These are phyloP conservation scores for Trididemnum miniatum DNA, from an alignment of 23 tunicate species.

Conservation along the genomic window DNA sequence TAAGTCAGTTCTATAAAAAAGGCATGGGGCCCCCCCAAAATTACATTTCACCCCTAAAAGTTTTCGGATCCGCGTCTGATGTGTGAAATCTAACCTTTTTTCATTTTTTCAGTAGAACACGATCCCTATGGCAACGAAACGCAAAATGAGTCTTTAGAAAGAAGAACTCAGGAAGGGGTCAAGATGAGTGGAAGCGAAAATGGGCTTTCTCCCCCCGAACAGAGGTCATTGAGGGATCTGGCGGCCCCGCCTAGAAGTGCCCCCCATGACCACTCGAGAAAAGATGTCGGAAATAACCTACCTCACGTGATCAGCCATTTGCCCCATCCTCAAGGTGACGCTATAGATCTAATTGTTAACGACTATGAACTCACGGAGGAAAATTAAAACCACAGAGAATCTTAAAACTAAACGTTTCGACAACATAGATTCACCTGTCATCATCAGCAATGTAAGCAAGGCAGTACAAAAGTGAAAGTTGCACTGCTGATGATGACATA, in stretches of 20 bases:
- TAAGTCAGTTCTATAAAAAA: no score
- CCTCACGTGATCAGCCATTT: slow-evolving; percentile 16
- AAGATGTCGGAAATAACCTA: not conserved
- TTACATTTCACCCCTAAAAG: not conserved
- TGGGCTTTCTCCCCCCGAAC: not conserved
- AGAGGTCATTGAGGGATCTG: not conserved
- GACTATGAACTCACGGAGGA: no score
- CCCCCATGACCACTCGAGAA: not conserved
- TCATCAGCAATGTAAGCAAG: no score
- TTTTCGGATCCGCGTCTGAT: no score
- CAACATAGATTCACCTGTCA: no score
- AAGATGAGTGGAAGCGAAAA: not conserved
- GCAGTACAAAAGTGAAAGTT: no score
- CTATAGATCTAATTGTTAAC: no score
- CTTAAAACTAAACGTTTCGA: no score
- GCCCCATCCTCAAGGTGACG: slow-evolving; percentile 33
- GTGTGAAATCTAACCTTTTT: no score
- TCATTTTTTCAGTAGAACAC: slow-evolving; percentile 17
- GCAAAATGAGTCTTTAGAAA: not conserved
- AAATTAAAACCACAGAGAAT: no score
- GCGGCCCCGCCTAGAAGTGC: not conserved
- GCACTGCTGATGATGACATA: no score
- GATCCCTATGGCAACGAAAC: not conserved
- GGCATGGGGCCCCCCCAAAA: no score
- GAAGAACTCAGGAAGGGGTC: not conserved